Evolutionary conservation across 2,888 invertebrate genomes (phyloP), one percentile per base, ranked within the genome.

Genomic region (Cylloceria caligata): DNA sequence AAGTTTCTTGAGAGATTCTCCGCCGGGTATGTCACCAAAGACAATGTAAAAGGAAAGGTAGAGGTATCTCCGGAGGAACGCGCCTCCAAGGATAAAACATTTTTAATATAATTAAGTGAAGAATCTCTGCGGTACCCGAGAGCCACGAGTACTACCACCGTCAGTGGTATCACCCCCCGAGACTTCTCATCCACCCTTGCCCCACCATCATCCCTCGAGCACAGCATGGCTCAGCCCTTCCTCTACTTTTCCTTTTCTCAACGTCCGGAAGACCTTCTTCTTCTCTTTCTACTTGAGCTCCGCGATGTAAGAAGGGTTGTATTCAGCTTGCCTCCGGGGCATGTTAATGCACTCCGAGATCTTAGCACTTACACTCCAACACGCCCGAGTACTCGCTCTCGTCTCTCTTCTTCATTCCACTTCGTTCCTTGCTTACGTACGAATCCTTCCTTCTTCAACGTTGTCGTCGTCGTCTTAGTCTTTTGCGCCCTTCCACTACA

Each of bases 311-410:
- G 92, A 92, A 92, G 92, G 92, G 92, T 92, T 92, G 92, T 92
- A 92, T 89, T 89, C 91, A 88, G 90, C 90, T 90, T 89, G 91
- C 92, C 91, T 92, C 86, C 88, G 85, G 90, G 92, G 91, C 92
- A 92, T 92, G 92, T 92, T 92, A 92, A 92, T 92, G 92, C 92
- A 92, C 92, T 92, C 91, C 88, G 86, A 91, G 91, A 92, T 92
- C 92, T 92, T 92, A 92, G 92, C 92, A 92, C 92, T 92, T 92
- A 92, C 92, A 92, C 92, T 92, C 92, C 87, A 89, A 92, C 92
- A 92, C 92, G 91, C 91, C 87, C 75, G 77, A 78, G 75, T 83
- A 67, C 83, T 80, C 82, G 80, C 36, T 39, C 49, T 85, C 55
- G 80, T 69, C 24, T 69, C 47, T 68, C 64, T 76, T 72, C 73